Base-by-base conservation (phyloP, 2,888 invertebrate genomes). In the Drosophila mulleri region DNA sequence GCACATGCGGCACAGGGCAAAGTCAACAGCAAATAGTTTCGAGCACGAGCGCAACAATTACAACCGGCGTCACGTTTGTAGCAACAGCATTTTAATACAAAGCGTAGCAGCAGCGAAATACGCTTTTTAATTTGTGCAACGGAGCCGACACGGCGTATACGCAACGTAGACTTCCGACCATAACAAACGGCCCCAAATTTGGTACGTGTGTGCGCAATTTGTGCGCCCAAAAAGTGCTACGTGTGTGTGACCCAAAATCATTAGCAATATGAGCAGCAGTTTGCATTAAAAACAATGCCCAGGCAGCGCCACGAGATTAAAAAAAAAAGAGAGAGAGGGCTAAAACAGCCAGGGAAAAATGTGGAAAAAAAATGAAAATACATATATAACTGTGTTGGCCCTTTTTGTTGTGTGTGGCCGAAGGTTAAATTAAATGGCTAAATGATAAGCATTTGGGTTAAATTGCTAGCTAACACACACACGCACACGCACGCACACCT, bases 401-500 rank as follows among this genome's bases (percentile, higher is more conserved):
- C 65, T 56, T 66, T 72, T 45, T 63, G 53, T 61, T 63, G 53
- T 61, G 45, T 50, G 70, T 67, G 78, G 68, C 78, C 80, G 83
- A 83, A 86, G 87, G 88, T 87, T 87, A 87, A 88, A 88, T 88
- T 83, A 88, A 87, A 87, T 88, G 88, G 87, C 84, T 86, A 87
- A 87, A 87, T 87, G 88, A 87, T 87, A 87, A 88, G 87, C 88
- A 88, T 87, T 88, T 87, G 84, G 87, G 88, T 86, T 86, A 86
- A 88, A 86, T 81, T 80, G 88, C 63, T 78, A 78, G 54, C 71
- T 63, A 57, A 39, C 41, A 39, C 57, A 20, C 58, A 18, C 26
- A 14, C 29, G 29, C 26, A n/a, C 39, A 41, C 14, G 32, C 20
- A 9, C 32, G n/a, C 37, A 2, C 32, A 32, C 41, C 23, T 42